These are phyloP conservation scores for Oplegnathus fasciatus DNA, from an alignment of 2,113 vertebrate species.

Conservation along the genomic window DNA sequence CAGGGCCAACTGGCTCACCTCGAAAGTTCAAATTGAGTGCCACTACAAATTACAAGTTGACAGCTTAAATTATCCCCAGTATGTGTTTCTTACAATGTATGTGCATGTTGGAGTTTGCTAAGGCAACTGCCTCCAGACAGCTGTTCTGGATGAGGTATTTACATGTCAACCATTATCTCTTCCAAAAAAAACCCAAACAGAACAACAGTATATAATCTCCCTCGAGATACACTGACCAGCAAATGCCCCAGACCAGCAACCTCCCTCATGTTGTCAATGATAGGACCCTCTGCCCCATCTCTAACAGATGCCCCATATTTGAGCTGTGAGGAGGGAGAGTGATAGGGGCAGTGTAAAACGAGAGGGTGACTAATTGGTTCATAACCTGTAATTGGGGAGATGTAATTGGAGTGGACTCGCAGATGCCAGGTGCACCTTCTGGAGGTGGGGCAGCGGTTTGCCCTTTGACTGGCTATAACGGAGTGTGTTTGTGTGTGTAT, in stretches of 20 bases:
- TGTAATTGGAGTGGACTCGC: slow-evolving; percentile 85
- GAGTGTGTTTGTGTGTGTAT: slow-evolving; percentile 36
- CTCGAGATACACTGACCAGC: slow-evolving; percentile 33
- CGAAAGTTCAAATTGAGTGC: slow-evolving; percentile 79
- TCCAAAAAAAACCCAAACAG: slow-evolving; percentile 11
- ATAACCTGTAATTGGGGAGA: slow-evolving; percentile 83
- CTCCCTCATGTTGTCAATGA: slow-evolving; percentile 17
- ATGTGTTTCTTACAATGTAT: slow-evolving; percentile 70
- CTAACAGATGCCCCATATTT: slow-evolving; percentile 78
- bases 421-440: slow-evolving; percentile 85
- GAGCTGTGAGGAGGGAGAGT: slow-evolving; percentile 48
- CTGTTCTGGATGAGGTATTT: slow-evolving; percentile 67
- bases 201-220: slow-evolving; percentile 3
- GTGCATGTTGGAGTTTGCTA: slow-evolving; percentile 75
- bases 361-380: slow-evolving; percentile 87
- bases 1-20: slow-evolving; percentile 75
- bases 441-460: slow-evolving; percentile 76
- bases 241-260: slow-evolving; percentile 20
- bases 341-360: slow-evolving; percentile 80
- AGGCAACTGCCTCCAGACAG: slow-evolving; percentile 63
- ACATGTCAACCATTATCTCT: slow-evolving; percentile 65
- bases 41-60: slow-evolving; percentile 81
- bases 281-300: slow-evolving; percentile 49
- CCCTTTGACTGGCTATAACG: slow-evolving; percentile 73
- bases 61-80: slow-evolving; percentile 76